Evolutionary conservation across 2,888 invertebrate species (phyloP).

Genomic region (Adineta ricciae): DNA sequence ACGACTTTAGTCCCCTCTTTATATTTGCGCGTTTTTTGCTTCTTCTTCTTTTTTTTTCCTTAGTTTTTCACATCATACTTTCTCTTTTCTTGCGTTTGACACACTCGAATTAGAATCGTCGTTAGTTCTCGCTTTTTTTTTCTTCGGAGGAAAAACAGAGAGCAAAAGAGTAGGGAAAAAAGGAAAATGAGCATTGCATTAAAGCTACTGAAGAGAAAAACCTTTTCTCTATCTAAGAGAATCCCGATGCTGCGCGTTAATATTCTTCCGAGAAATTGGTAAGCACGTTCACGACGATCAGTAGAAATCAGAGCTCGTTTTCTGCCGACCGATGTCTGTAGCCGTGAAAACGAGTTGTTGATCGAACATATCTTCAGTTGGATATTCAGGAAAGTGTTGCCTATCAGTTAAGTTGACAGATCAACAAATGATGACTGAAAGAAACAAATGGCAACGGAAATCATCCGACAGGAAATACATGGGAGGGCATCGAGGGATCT

Average conservation of each 20-base stretch:
- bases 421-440: background rate
- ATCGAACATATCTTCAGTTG: background rate
- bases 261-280: background rate
- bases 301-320: background rate
- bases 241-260: background rate
- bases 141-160: background rate
- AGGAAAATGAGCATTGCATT: background rate
- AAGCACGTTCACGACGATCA: background rate
- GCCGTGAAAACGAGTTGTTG: too few species aligned
- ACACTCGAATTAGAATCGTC: background rate
- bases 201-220: background rate
- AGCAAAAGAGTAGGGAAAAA: background rate
- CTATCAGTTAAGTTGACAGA: background rate
- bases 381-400: background rate
- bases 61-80: background rate
- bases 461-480: background rate
- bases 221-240: background rate
- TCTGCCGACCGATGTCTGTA: too few species aligned
- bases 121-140: background rate
- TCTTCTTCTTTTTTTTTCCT: background rate
- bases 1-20: background rate
- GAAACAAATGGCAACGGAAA: background rate
- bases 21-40: background rate
- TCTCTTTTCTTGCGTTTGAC: background rate
- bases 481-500: background rate